Evolutionary conservation across 2,797 vertebrate species (phyloP).

Genomic region (Arctocebus calabarensis): DNA sequence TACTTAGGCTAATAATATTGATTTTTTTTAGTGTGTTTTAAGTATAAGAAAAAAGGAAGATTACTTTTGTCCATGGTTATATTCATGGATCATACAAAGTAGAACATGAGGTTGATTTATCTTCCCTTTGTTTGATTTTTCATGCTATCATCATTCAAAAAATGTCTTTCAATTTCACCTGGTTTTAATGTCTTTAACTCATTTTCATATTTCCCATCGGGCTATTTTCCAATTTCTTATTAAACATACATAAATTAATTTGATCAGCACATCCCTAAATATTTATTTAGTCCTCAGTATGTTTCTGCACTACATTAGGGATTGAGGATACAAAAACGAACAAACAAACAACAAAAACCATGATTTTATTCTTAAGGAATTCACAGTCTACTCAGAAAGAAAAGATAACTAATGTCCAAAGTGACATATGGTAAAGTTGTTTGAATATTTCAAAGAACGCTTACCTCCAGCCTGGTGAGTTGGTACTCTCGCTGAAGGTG

Average conservation of each 20-base stretch:
- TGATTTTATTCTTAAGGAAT: background rate
- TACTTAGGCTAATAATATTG: slow-evolving; percentile 89
- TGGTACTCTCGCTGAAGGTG: background rate
- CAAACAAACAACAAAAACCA: no score
- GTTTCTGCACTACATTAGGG: background rate
- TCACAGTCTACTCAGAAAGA: background rate
- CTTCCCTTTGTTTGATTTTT: background rate
- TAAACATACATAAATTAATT: background rate
- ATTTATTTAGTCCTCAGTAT: background rate
- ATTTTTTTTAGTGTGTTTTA: slow-evolving; percentile 80
- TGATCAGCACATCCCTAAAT: background rate
- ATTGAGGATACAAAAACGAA: background rate
- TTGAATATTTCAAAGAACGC: background rate
- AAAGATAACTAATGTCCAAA: background rate
- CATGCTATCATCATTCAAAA: background rate
- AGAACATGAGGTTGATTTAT: slow-evolving; percentile 38
- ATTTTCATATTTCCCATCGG: background rate
- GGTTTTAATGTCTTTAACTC: background rate
- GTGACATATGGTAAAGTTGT: background rate
- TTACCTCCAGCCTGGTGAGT: background rate
- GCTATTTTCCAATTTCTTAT: background rate
- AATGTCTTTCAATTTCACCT: background rate
- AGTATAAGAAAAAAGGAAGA: slow-evolving; percentile 72
- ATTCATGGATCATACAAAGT: slow-evolving; percentile 27
- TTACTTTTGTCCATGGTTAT: slow-evolving; percentile 24